Conservation (phyloP, 2,113 vertebrate species). For the Pteronura brasiliensis region DNA sequence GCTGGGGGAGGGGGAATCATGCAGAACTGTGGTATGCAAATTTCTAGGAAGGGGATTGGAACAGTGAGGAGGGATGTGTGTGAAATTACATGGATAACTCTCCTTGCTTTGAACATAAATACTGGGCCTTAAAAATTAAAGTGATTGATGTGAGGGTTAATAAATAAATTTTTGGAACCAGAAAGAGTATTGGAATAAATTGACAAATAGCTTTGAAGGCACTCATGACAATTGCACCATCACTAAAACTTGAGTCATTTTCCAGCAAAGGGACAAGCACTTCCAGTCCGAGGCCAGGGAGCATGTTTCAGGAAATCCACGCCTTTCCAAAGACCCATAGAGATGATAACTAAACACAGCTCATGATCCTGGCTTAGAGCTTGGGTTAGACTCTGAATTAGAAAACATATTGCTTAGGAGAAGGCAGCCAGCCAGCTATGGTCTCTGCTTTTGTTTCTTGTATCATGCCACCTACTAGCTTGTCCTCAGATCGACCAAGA, state of each 20-base stretch:
- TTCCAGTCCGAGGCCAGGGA: neutral
- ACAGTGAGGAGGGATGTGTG: neutral
- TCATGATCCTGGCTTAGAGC: neutral
- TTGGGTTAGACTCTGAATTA: neutral
- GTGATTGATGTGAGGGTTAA: neutral
- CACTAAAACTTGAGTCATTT: neutral
- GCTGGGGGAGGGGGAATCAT: neutral
- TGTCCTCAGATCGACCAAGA: neutral
- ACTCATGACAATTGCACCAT: neutral
- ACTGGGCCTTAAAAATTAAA: neutral
- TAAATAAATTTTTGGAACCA: neutral
- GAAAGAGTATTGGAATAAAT: conserved; percentile 15
- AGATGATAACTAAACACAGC: neutral
- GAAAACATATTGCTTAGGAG: neutral
- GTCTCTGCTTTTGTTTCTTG: neutral
- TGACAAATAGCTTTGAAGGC: neutral
- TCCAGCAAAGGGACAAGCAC: neutral
- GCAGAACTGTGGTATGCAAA: conserved; percentile 9
- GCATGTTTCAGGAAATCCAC: neutral
- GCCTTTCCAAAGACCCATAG: neutral
- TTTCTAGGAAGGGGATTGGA: neutral
- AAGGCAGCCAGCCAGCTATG: neutral
- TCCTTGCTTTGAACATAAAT: neutral
- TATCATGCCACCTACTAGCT: neutral
- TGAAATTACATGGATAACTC: neutral